phyloP scores from a whole-genome alignment of 2,888 invertebrate species.

The Eucera pruinosa region DNA sequence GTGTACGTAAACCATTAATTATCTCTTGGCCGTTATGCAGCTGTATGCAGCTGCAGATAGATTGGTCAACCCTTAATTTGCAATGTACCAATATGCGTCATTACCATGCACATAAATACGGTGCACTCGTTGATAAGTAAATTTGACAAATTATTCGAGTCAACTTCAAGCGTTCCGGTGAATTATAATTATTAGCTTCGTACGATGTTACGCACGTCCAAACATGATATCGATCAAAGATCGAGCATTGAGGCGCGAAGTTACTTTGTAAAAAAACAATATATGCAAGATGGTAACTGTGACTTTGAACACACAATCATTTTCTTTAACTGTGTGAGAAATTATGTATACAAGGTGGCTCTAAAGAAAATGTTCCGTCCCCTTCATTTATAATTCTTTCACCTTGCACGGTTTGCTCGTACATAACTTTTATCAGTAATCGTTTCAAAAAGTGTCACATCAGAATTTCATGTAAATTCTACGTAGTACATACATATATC shows the following conservation, averaged over 20 bases:
- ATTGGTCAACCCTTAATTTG: conserved; percentile 54
- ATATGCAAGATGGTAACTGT: too few relatives aligned
- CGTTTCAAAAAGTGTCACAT: too few relatives aligned
- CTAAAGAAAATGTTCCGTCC: too few relatives aligned
- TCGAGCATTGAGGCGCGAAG: background rate
- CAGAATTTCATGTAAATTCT: too few relatives aligned
- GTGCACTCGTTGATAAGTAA: conserved; percentile 6
- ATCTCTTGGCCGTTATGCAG: conserved; percentile 48
- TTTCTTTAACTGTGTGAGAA: background rate
- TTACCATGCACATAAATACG: conserved; percentile 20
- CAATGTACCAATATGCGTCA: conserved; percentile 50
- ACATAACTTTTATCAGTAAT: too few relatives aligned
- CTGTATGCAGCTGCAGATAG: conserved; percentile 38
- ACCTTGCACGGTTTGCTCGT: too few relatives aligned
- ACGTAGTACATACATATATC: too few relatives aligned
- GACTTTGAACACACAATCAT: background rate
- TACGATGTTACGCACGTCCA: background rate
- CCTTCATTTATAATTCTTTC: too few relatives aligned
- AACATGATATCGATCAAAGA: background rate
- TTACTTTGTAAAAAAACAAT: background rate
- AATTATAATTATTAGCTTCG: background rate
- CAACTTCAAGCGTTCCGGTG: background rate
- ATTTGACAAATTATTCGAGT: conserved; percentile 12
- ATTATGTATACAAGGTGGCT: too few relatives aligned
- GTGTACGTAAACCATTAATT: conserved; percentile 44